Evolutionary conservation across 2,797 vertebrate genomes (phyloP).

Genomic region (Xyrichtys novacula): DNA sequence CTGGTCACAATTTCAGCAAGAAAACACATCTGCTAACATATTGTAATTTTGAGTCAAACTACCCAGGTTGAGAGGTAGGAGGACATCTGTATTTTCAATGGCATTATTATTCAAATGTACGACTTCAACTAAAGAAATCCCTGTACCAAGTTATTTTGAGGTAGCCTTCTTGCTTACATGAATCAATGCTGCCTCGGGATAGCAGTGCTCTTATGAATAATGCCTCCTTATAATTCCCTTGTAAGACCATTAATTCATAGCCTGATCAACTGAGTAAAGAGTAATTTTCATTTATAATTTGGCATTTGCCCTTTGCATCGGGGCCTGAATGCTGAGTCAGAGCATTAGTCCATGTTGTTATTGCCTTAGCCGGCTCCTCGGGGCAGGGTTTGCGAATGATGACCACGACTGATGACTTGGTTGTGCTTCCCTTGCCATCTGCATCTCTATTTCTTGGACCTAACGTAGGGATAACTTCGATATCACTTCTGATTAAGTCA

Average conservation of each 20-base stretch:
- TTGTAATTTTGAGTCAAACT: no score
- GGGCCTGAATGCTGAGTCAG: constrained; percentile 64
- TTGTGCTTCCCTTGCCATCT: constrained; percentile 56
- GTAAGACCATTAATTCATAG: constrained; percentile 70
- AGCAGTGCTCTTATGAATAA: constrained; percentile 56
- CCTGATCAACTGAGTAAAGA: constrained; percentile 62
- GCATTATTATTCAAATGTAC: neutral
- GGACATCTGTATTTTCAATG: neutral
- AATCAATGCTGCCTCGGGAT: constrained; percentile 50
- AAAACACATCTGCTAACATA: no score
- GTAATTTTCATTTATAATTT: constrained; percentile 67
- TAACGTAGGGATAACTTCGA: constrained; percentile 54
- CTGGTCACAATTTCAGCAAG: no score
- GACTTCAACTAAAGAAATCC: neutral
- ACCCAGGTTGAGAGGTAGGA: neutral
- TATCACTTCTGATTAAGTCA: constrained; percentile 72
- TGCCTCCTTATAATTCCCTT: constrained; percentile 42
- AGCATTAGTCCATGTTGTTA: constrained; percentile 50
- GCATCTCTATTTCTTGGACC: constrained; percentile 56
- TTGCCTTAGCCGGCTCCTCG: constrained; percentile 50
- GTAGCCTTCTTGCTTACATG: constrained; percentile 27
- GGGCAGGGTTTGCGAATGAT: constrained; percentile 48
- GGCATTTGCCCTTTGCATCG: constrained; percentile 76
- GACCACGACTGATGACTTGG: constrained; percentile 68
- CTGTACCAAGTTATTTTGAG: constrained; percentile 1